Conservation (phyloP, 2,888 invertebrate genomes). For the Sycophila texana region DNA sequence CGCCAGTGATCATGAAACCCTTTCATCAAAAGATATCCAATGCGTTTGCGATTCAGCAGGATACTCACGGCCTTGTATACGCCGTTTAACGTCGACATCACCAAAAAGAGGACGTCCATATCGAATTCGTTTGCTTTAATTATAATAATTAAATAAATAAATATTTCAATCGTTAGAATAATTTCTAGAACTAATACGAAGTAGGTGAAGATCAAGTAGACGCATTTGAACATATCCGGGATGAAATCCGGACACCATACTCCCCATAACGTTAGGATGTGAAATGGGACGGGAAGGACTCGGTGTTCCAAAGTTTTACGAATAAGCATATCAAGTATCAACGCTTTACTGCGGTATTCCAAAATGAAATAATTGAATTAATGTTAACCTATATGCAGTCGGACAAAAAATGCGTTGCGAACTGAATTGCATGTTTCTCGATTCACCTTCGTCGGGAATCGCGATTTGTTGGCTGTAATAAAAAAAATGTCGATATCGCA, state of each 20-base stretch:
- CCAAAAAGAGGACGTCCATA: constrained; percentile 32
- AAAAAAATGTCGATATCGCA: constrained; percentile 19
- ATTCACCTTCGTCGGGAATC: neutral
- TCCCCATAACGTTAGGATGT: constrained; percentile 32
- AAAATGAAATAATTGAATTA: neutral
- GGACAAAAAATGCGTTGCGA: neutral
- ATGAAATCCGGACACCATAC: constrained; percentile 26
- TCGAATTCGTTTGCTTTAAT: constrained; percentile 22
- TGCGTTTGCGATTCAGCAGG: neutral
- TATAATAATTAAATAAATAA: constrained; percentile 19
- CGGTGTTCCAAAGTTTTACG: constrained; percentile 31
- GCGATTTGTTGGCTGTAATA: neutral
- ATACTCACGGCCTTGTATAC: constrained; percentile 37
- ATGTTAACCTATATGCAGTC: neutral
- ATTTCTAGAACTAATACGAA: constrained; percentile 19
- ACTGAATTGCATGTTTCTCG: neutral
- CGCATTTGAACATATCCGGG: neutral
- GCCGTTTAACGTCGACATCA: constrained; percentile 30
- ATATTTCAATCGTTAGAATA: constrained; percentile 7
- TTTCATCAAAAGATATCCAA: constrained; percentile 11
- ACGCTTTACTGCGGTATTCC: neutral
- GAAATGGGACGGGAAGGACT: constrained; percentile 40
- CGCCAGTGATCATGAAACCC: constrained; percentile 35
- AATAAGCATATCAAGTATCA: constrained; percentile 18
- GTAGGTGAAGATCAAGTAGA: constrained; percentile 19